Evolutionary conservation across 2,797 vertebrate species (phyloP).

Genomic region (Sebastes iracundus): DNA sequence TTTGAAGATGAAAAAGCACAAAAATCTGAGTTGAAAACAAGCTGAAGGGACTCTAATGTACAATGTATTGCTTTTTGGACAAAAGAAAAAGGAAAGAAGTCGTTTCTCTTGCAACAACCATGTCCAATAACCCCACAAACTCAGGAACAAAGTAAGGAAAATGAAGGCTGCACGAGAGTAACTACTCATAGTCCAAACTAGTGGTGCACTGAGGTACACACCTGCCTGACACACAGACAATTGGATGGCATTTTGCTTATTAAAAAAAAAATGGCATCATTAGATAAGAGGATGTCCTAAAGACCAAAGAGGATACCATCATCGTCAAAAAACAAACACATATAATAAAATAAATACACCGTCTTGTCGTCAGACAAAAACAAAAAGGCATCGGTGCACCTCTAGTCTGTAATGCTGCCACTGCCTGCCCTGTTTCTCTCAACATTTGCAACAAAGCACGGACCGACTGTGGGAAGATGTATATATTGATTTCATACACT

Average conservation of each 20-base stretch:
- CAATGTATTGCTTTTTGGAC: constrained; percentile 32
- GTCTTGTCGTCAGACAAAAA: background rate
- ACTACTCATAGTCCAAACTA: constrained; percentile 28
- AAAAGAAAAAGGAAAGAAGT: constrained; percentile 34
- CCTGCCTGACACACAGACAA: background rate
- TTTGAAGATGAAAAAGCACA: constrained; percentile 66
- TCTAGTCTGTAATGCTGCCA: constrained; percentile 19
- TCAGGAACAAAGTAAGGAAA: constrained; percentile 57
- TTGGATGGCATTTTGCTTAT: background rate
- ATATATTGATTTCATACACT: constrained; percentile 43
- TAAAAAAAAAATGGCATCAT: background rate
- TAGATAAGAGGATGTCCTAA: background rate
- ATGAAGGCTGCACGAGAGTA: constrained; percentile 4
- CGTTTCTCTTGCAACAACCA: constrained; percentile 19
- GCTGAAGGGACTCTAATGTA: constrained; percentile 27
- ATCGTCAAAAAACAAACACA: background rate
- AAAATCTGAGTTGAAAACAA: constrained; percentile 42
- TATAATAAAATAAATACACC: background rate
- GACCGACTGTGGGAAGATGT: constrained; percentile 20
- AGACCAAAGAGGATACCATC: background rate
- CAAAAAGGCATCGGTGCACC: constrained; percentile 27
- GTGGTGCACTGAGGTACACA: constrained; percentile 23
- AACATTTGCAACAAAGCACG: constrained; percentile 1
- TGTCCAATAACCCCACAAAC: constrained; percentile 46
- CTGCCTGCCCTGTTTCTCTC: constrained; percentile 33